Base-by-base conservation (phyloP, 2,797 vertebrate species). In the Halcyon leucocephala region DNA sequence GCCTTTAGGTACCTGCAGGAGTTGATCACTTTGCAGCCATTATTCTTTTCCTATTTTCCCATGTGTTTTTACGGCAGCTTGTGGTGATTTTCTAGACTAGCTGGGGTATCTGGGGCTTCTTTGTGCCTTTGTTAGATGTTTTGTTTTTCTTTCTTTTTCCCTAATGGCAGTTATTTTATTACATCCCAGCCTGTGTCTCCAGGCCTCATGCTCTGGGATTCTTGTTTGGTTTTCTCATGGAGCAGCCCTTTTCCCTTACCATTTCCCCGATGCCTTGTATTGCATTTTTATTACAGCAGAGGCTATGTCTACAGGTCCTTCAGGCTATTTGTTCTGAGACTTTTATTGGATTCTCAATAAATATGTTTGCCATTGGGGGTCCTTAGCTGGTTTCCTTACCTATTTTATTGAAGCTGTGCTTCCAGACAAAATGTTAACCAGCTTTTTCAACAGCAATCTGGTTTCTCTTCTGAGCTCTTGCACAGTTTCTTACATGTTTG, bases 281-380 rank as follows among this genome's bases (percentile, higher is more conserved):
- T 96, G 92, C 22, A 44, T 90, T 98, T 98, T 98, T 98, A 98
- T 98, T 66, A 76, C 97, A 96, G 91, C 95, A 74, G 42, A 91
- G 95, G 72, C 96, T 93, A 87, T 60, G 89, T 97, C 96, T 91
- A 89, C 89, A 84, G 95, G 95, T 94, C 96, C 97, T 97, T 97
- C 97, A 95, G 97, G 91, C 97, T 98, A 97, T 97, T 98, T 97
- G 97, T 97, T 97, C 96, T 90, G 95, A 97, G 97, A 93, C 76
- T 98, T 98, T 98, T 98, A 98, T 98, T 98, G 97, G 97, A 97
- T 94, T 95, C 97, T 97, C 97, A 97, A 94, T 96, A 97, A 97
- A 97, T 98, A 97, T 76, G 96, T 95, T 97, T 98, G 96, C 97
- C 94, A 65, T 84, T 97, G 97, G 98, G 97, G 97, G 97, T 97